Base-by-base conservation (phyloP, 2,888 invertebrate genomes). In the Abrostola tripartita region DNA sequence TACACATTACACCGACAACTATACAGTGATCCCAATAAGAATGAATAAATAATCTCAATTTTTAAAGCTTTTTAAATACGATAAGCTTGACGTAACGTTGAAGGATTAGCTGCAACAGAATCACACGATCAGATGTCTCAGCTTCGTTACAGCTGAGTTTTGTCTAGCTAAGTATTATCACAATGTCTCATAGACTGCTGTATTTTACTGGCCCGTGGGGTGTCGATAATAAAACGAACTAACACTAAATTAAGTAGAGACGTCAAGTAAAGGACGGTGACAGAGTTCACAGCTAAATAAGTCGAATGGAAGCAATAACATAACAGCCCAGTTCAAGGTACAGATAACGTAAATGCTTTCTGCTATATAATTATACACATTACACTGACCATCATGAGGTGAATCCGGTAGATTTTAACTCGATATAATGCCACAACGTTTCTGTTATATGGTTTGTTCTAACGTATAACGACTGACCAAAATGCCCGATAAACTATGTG, bases 41-140 rank as follows among this genome's bases (percentile, higher is more conserved):
- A 88, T 84, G 85, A 88, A 92, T 91, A 93, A 92, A 91, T 94
- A 94, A 94, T 94, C 94, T 94, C 94, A 93, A 92, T 88, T 89
- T 88, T 94, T 92, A 94, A 94, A 92, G 92, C 92, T 92, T 90
- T 84, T 87, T 81, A 88, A 91, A 92, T 90, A 92, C 88, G 84
- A 88, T 87, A 90, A 88, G 86, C 87, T 88, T 88, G 85, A 85
- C 83, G 85, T 83, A 73, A 78, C 72, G 75, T 76, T 71, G 74
- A 78, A 81, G 65, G 66, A 72, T 76, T 81, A 88, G 89, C 88
- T 89, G 90, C 88, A 86, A 85, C 79, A 82, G 81, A 86, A 86
- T 86, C 84, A 84, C 83, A 82, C 77, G 82, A 71, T 74, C 65
- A 61, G 74, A 67, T 73, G 67, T 76, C 74, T 74, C 74, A 73